Base-by-base conservation (phyloP, 2,113 vertebrate species). In the Otolemur garnettii region DNA sequence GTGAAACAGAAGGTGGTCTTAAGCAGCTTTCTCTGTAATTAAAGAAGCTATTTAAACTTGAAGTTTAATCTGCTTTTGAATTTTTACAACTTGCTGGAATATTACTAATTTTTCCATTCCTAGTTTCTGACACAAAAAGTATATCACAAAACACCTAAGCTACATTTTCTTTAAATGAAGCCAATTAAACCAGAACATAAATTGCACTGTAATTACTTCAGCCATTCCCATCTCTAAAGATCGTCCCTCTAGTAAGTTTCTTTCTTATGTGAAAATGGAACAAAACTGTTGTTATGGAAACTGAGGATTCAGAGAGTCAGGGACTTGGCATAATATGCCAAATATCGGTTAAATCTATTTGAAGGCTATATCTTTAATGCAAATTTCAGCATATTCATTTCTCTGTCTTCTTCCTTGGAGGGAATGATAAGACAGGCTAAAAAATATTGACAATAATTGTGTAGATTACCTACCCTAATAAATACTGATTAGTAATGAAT, bases 251-350 rank as follows among this genome's bases (percentile, higher is more conserved):
- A 78, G 88, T 90, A 84, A 78, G 19, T 95, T 87, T 88, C 92
- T 96, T 96, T 93, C 59, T 87, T 87, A 81, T 30, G 64, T 94
- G 87, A 96, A 97, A 97, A 93, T 88, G 85, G 87, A 96, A 84
- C 77, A 64, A 82, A 96, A 60, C 55, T 93, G 97, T 97, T 97
- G 94, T 97, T 97, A 97, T 97, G 92, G 97, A 97, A 98, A 96
- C 97, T 81, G 72, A 88, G 72, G 75, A 55, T 89, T 62, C 94
- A 77, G 72, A 94, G 60, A 84, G 66, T 26, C 64, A 82, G 55
- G 53, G 13, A 62, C 42, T 91, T 97, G 93, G 71, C 50, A 28
- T 96, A 84, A 69, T 50, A 86, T 64, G 42, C 77, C 72, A 94
- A 64, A 62, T 85, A 86, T 24, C 94, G 78, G 85, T 87, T 90